Evolutionary conservation across 2,888 invertebrate genomes (phyloP).

Genomic region (Hirtodrosophila alboralis): DNA sequence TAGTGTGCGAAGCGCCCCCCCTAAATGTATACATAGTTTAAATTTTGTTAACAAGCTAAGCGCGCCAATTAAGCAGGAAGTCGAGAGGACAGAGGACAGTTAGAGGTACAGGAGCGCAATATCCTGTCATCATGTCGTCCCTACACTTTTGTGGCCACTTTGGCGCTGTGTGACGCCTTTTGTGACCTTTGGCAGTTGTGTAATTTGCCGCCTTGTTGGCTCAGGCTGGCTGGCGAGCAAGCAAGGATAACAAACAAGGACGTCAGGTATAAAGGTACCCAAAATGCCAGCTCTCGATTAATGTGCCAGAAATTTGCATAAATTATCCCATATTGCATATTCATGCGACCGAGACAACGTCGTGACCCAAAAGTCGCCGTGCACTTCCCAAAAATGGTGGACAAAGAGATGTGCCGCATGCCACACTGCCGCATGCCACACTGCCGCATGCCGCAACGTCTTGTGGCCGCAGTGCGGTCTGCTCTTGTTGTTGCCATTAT

Average conservation of each 20-base stretch:
- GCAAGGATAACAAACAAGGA: slow-evolving; percentile 1
- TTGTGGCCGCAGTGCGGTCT: slow-evolving; percentile 83
- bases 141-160: slow-evolving; percentile 62
- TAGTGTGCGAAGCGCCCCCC: slow-evolving; percentile 55
- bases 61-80: slow-evolving; percentile 72
- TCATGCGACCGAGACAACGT: slow-evolving; percentile 69
- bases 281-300: slow-evolving; percentile 80
- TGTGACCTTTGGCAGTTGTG: slow-evolving; percentile 68
- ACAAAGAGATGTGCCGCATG: slow-evolving; percentile 25
- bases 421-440: slow-evolving; percentile 10
- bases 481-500: slow-evolving; percentile 14
- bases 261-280: slow-evolving; percentile 7
- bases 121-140: slow-evolving; percentile 29
- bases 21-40: slow-evolving; percentile 71
- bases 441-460: slow-evolving; percentile 47
- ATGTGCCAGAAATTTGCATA: slow-evolving; percentile 83
- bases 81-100: slow-evolving; percentile 20
- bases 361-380: slow-evolving; percentile 63
- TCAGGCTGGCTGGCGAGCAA: slow-evolving; percentile 58
- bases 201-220: slow-evolving; percentile 69
- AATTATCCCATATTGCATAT: slow-evolving; percentile 84
- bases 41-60: slow-evolving; percentile 78
- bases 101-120: neutral
- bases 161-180: slow-evolving; percentile 37
- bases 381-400: slow-evolving; percentile 45